Evolutionary conservation across 23 tunicate genomes (phyloP).

Genomic region (Trididemnum clinides): DNA sequence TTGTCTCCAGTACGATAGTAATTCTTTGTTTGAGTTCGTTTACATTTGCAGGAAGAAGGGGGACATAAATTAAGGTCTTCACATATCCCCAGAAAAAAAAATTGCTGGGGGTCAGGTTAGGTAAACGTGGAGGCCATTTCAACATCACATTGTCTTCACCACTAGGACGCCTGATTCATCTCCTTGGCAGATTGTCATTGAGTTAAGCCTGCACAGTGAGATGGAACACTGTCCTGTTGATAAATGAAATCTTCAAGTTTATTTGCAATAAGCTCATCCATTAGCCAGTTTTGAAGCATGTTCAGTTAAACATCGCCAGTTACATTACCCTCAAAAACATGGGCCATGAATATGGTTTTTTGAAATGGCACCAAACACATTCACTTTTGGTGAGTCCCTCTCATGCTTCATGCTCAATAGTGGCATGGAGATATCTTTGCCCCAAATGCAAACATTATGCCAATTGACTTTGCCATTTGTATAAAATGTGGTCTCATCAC

Average conservation of each 20-base stretch:
- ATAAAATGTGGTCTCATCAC: conserved; percentile 35
- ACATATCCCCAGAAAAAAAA: conserved; percentile 33
- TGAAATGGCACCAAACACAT: conserved; percentile 38
- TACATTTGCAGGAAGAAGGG: conserved; percentile 19
- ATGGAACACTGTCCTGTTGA: conserved; percentile 28
- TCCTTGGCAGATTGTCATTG: conserved; percentile 27
- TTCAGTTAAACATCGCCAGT: conserved; percentile 20
- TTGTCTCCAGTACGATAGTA: conserved; percentile 6
- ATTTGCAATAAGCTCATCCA: conserved; percentile 27
- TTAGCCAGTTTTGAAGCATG: conserved; percentile 21
- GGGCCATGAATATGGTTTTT: conserved; percentile 37
- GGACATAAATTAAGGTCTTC: conserved; percentile 6
- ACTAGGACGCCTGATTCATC: conserved; percentile 23
- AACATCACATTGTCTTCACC: conserved; percentile 13
- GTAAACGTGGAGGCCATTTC: conserved; percentile 20
- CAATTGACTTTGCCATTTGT: conserved; percentile 25
- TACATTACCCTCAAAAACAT: conserved; percentile 15
- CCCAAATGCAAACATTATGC: conserved; percentile 35
- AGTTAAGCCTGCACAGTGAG: conserved; percentile 33
- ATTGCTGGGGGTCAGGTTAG: conserved; percentile 30
- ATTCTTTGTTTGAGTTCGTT: conserved; percentile 9
- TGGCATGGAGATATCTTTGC: not conserved
- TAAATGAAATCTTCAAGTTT: conserved; percentile 18
- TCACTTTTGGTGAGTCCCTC: conserved; percentile 32
- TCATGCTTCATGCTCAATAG: not conserved